Conservation (phyloP, 2,888 invertebrate genomes). For the Fragum sueziense region DNA sequence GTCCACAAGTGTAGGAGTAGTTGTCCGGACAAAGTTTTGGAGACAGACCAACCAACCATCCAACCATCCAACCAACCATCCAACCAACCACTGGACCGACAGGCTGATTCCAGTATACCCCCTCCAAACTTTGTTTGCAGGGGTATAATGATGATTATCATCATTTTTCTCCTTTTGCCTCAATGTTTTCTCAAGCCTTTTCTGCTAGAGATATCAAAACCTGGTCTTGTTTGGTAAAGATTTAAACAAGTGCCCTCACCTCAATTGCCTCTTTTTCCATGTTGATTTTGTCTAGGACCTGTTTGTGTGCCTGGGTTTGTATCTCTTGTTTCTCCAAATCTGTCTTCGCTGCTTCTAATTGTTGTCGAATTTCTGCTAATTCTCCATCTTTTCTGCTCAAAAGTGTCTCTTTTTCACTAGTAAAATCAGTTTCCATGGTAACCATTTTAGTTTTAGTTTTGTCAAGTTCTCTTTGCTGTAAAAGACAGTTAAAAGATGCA, state of each 20-base stretch:
- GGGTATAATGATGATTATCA: too few relatives aligned
- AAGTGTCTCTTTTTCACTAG: conserved; percentile 71
- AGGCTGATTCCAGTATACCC: too few relatives aligned
- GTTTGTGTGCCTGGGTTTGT: conserved; percentile 75
- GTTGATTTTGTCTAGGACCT: conserved; percentile 71
- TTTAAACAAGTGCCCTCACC: conserved; percentile 62
- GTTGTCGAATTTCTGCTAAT: conserved; percentile 71
- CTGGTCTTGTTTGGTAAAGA: too few relatives aligned
- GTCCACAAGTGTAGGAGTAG: too few relatives aligned
- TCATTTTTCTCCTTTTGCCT: too few relatives aligned
- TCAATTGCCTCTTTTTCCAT: conserved; percentile 75
- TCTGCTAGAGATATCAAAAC: too few relatives aligned
- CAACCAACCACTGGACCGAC: too few relatives aligned
- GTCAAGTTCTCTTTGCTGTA: conserved; percentile 76
- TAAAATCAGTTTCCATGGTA: conserved; percentile 69
- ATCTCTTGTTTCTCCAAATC: conserved; percentile 70
- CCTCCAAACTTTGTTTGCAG: too few relatives aligned
- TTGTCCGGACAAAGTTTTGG: too few relatives aligned
- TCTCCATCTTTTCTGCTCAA: conserved; percentile 70
- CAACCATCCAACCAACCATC: too few relatives aligned
- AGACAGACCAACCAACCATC: too few relatives aligned
- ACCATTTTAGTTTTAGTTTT: conserved; percentile 73
- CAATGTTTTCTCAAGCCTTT: too few relatives aligned
- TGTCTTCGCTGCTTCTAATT: conserved; percentile 60
- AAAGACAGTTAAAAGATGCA: conserved; percentile 11